Evolutionary conservation across 2,797 vertebrate genomes (phyloP).

Genomic region (Diceros bicornis): DNA sequence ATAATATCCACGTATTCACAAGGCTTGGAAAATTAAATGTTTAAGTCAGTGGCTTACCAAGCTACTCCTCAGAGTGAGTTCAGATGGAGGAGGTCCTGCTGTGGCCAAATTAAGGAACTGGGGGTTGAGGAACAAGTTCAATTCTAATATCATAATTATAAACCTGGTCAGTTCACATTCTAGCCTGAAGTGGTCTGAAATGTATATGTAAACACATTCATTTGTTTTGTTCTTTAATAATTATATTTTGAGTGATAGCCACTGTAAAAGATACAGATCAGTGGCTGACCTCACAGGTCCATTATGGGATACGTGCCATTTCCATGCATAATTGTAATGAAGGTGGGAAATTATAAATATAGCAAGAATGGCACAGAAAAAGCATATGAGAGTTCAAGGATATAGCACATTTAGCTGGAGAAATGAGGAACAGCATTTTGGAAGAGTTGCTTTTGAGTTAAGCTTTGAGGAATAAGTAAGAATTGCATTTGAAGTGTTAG

Average conservation of each 20-base stretch:
- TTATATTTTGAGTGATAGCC: background rate
- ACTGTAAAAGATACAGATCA: background rate
- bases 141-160: constrained; percentile 19
- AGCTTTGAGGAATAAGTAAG: background rate
- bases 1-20: constrained; percentile 3
- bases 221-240: constrained; percentile 16
- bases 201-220: background rate
- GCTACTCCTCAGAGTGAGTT: background rate
- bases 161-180: background rate
- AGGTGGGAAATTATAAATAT: background rate
- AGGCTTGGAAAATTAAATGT: background rate
- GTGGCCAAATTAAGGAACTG: background rate
- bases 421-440: constrained; percentile 49
- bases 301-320: background rate
- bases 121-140: background rate
- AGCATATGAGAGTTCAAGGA: background rate
- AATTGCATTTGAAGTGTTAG: background rate
- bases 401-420: background rate
- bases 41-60: background rate
- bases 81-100: background rate
- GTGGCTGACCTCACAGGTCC: background rate
- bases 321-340: background rate
- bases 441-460: background rate
- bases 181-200: background rate
- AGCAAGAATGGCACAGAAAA: background rate